These are phyloP conservation scores for Simalia tracyae DNA, from an alignment of 2,797 vertebrate genomes.

Conservation along the genomic window DNA sequence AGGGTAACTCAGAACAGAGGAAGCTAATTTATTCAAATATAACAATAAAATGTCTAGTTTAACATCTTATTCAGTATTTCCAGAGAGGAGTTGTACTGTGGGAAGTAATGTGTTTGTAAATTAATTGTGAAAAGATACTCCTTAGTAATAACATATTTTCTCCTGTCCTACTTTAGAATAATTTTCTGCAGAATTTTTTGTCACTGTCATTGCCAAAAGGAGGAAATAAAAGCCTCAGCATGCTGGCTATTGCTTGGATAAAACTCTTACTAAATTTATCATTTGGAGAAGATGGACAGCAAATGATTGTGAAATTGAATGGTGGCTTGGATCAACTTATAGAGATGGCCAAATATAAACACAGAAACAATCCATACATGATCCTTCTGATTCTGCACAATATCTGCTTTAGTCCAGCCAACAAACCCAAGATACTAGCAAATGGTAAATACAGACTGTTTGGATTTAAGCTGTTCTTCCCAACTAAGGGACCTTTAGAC, in stretches of 20 bases:
- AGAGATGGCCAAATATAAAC: conserved; percentile 81
- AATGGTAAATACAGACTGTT: conserved; percentile 78
- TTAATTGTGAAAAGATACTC: conserved; percentile 8
- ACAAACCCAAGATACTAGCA: conserved; percentile 87
- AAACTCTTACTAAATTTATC: conserved; percentile 88
- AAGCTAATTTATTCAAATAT: neutral
- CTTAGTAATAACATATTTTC: neutral
- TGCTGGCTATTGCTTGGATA: conserved; percentile 81
- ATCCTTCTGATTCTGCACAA: conserved; percentile 90
- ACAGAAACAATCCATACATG: conserved; percentile 62
- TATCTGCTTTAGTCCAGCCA: conserved; percentile 87
- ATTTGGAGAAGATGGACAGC: conserved; percentile 87
- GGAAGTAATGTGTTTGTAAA: neutral
- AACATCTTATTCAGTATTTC: neutral
- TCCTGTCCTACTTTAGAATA: conserved; percentile 77
- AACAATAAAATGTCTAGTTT: neutral
- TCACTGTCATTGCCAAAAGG: conserved; percentile 80
- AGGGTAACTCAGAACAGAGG: neutral
- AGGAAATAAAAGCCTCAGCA: conserved; percentile 66
- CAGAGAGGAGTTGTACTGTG: neutral
- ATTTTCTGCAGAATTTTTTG: conserved; percentile 91
- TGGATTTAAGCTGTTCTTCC: neutral
- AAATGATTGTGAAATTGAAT: conserved; percentile 85
- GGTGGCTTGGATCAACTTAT: conserved; percentile 86
- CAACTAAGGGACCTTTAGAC: neutral